A percentile compares a stretch with the other conserved stretches of the same genome.
phyloP scores from a whole-genome alignment of 1,140 invertebrate genomes.

The Pseudomyrmex cubaensis region DNA sequence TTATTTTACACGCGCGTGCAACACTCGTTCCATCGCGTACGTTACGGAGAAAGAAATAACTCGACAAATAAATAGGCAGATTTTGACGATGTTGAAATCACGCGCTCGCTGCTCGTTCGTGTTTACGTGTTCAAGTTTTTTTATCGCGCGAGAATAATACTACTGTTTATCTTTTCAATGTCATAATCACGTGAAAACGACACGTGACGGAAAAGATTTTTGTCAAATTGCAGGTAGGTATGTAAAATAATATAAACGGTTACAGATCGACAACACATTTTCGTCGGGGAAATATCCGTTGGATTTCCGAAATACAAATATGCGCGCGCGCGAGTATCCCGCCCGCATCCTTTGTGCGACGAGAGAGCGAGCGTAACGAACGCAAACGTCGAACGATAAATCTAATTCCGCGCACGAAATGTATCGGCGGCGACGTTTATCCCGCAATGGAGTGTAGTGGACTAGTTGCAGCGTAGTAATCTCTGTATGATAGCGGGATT shows the following conservation, averaged over 20 bases:
- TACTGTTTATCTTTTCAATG: too few species aligned
- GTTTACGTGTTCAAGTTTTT: too few species aligned
- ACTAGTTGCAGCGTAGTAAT: slow-evolving; percentile 38
- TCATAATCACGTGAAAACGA: too few species aligned
- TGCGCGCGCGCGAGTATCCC: background rate
- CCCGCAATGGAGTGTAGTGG: slow-evolving; percentile 25
- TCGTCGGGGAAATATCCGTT: background rate
- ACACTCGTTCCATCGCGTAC: too few species aligned
- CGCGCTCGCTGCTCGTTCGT: too few species aligned
- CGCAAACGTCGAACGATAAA: slow-evolving; percentile 44
- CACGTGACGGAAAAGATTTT: too few species aligned
- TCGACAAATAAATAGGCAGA: background rate
- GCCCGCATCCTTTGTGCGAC: slow-evolving; percentile 32
- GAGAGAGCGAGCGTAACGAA: background rate
- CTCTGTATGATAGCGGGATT: slow-evolving; percentile 56
- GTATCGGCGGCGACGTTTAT: slow-evolving; percentile 18
- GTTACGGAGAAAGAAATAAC: background rate
- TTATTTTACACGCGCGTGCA: background rate
- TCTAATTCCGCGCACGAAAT: slow-evolving; percentile 44
- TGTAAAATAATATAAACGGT: too few species aligned
- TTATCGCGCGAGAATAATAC: too few species aligned
- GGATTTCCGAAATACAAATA: slow-evolving; percentile 1
- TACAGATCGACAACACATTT: too few species aligned
- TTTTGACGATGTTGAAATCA: background rate
- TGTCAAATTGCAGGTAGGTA: too few species aligned